phyloP scores from a whole-genome alignment of 2,113 vertebrate genomes.

The Gadus chalcogrammus region DNA sequence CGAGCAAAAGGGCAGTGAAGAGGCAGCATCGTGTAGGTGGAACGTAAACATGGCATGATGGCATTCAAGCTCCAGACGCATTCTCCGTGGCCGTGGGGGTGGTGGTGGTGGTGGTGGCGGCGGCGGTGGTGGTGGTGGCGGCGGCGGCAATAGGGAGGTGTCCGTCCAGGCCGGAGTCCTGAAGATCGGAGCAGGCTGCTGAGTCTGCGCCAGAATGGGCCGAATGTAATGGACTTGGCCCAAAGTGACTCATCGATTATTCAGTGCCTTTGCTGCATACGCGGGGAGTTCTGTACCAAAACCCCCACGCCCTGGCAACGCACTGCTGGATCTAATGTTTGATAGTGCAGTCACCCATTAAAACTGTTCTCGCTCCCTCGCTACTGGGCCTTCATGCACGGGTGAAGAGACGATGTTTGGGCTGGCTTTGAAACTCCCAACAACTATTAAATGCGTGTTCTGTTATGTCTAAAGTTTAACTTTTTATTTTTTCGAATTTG shows the following conservation, averaged over 20 bases:
- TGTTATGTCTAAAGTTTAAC: no score
- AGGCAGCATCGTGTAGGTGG: no score
- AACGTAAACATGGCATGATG: no score
- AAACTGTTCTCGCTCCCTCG: neutral
- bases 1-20: no score
- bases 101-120: no score
- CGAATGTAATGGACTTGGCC: constrained; percentile 37
- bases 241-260: constrained; percentile 53
- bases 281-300: constrained; percentile 28
- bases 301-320: constrained; percentile 25
- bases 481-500: no score
- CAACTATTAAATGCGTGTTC: neutral
- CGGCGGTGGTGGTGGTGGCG: no score
- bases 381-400: neutral
- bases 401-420: neutral
- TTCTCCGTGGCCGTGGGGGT: no score
- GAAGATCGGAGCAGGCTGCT: neutral
- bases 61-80: no score
- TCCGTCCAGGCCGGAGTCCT: no score
- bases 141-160: no score
- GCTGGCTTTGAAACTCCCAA: constrained; percentile 13
- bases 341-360: constrained; percentile 19
- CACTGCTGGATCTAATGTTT: constrained; percentile 18
- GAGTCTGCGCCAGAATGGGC: constrained; percentile 24
- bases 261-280: constrained; percentile 30